Evolutionary conservation across 2,888 invertebrate genomes (phyloP).

Genomic region (Trileptium ribeirensis): DNA sequence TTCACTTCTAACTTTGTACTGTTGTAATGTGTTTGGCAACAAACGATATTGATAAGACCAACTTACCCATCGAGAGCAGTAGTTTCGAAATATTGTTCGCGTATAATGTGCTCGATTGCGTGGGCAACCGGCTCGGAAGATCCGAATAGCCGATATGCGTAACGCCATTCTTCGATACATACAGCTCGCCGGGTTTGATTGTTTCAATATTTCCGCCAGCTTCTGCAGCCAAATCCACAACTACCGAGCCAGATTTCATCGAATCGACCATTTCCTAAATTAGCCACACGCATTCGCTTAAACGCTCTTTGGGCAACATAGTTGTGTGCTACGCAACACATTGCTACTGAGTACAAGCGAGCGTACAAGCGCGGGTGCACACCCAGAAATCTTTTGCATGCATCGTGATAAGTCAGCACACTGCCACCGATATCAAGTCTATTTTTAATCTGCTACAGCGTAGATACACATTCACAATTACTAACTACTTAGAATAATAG

Average conservation of each 20-base stretch:
- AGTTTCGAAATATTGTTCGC: slow-evolving; percentile 86
- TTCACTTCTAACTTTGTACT: too few species aligned
- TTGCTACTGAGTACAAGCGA: not conserved
- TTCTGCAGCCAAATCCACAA: slow-evolving; percentile 81
- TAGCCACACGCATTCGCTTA: too few species aligned
- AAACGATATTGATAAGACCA: too few species aligned
- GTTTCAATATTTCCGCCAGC: slow-evolving; percentile 79
- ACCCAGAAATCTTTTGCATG: not conserved
- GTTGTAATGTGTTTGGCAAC: too few species aligned
- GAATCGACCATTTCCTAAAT: slow-evolving; percentile 65
- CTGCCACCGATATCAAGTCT: too few species aligned
- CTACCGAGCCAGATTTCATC: slow-evolving; percentile 80
- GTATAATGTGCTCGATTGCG: slow-evolving; percentile 75
- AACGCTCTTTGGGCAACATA: too few species aligned
- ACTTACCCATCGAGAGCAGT: slow-evolving; percentile 67
- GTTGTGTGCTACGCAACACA: too few species aligned
- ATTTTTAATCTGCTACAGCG: too few species aligned
- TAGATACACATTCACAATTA: too few species aligned
- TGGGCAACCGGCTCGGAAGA: slow-evolving; percentile 71
- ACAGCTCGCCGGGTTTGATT: slow-evolving; percentile 68
- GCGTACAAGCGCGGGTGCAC: not conserved
- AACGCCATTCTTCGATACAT: slow-evolving; percentile 68
- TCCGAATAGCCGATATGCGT: slow-evolving; percentile 76
- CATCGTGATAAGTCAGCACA: too few species aligned
- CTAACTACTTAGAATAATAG: too few species aligned